phyloP scores from a whole-genome alignment of 2,113 vertebrate species.

The Pseudopipra pipra region DNA sequence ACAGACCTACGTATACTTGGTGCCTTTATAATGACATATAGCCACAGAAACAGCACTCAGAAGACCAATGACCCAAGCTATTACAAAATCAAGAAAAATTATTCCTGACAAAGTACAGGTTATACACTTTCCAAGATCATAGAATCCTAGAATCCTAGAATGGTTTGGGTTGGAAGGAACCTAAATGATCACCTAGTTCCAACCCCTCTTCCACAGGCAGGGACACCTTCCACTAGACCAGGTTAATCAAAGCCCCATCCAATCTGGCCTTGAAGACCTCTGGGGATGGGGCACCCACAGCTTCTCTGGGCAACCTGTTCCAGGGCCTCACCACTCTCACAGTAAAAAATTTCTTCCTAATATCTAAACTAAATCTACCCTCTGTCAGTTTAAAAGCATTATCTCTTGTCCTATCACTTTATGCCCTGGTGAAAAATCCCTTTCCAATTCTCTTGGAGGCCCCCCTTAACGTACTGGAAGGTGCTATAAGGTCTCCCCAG shows the following conservation, averaged over 20 bases:
- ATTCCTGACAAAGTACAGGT: not conserved
- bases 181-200: not conserved
- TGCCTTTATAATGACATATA: not conserved
- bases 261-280: not conserved
- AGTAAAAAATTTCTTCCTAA: not conserved
- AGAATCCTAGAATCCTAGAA: not conserved
- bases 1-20: not conserved
- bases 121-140: not conserved
- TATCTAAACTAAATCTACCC: not conserved
- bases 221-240: not conserved
- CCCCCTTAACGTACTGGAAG: not conserved
- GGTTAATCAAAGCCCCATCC: not conserved
- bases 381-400: not conserved
- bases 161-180: not conserved
- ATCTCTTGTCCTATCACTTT: not conserved
- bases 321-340: not conserved
- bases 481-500: not conserved
- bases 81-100: not conserved
- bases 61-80: not conserved
- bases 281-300: not conserved
- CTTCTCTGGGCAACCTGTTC: not conserved
- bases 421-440: not conserved
- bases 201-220: rapidly evolving
- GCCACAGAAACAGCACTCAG: not conserved
- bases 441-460: not conserved